phyloP scores from a whole-genome alignment of 92 coral and sea anemone species.

The Porites rus region DNA sequence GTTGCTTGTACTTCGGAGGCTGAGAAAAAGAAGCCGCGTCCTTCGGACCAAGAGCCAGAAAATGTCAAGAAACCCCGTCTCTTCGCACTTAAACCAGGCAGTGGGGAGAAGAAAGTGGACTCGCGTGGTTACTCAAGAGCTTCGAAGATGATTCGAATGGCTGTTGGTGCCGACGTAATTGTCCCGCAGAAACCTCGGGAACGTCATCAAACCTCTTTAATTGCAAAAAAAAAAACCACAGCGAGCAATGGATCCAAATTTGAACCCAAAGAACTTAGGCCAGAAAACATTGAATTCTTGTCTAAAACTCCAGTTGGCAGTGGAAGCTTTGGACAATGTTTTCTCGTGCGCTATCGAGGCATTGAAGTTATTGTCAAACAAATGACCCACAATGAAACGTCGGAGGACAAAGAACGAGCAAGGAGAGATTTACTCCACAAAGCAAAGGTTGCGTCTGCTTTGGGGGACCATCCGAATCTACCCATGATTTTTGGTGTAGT shows the following conservation, averaged over 20 bases:
- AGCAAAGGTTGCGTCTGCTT: background rate
- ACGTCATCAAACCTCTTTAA: too few species aligned
- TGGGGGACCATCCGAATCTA: constrained; percentile 1
- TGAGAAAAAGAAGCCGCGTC: too few species aligned
- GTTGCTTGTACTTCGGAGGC: too few species aligned
- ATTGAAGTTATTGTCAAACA: background rate
- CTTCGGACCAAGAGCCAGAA: too few species aligned
- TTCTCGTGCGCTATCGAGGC: background rate
- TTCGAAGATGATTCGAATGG: background rate
- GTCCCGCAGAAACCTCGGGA: too few species aligned
- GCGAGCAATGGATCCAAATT: background rate
- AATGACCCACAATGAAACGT: background rate
- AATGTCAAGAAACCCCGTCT: too few species aligned
- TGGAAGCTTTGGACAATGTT: background rate
- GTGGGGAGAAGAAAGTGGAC: too few species aligned
- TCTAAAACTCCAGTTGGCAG: constrained; percentile 1
- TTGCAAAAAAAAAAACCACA: too few species aligned
- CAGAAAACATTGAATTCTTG: background rate
- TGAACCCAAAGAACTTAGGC: background rate
- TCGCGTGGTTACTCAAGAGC: background rate
- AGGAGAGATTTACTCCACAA: background rate
- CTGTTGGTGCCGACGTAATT: background rate
- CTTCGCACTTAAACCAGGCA: too few species aligned
- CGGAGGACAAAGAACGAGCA: background rate
- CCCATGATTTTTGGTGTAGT: constrained; percentile 4